A percentile compares a stretch with the other conserved stretches of the same genome.
Conservation (phyloP, 2,888 invertebrate genomes). For the Rhagium mordax region DNA sequence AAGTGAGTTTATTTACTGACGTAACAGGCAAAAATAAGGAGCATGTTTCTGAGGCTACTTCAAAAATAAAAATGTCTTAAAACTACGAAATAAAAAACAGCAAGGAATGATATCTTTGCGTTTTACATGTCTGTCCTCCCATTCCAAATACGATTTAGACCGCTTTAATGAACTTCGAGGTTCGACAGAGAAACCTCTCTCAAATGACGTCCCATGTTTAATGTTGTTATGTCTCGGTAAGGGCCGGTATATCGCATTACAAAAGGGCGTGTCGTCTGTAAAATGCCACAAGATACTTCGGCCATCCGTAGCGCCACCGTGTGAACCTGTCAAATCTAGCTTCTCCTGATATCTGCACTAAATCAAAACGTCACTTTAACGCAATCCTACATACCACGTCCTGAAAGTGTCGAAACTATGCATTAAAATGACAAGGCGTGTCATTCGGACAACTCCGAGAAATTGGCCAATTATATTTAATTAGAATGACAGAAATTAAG, state of each 20-base stretch:
- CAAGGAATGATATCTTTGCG: too few species aligned
- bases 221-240: neutral
- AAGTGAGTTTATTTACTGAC: too few species aligned
- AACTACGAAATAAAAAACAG: too few species aligned
- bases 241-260: conserved; percentile 15
- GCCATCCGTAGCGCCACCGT: conserved; percentile 47
- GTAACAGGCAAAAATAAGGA: too few species aligned
- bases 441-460: conserved; percentile 38
- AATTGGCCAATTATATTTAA: conserved; percentile 46
- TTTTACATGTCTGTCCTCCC: too few species aligned
- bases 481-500: neutral
- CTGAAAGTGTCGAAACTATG: conserved; percentile 38
- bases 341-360: conserved; percentile 28
- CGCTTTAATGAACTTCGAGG: neutral
- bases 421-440: conserved; percentile 35
- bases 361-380: conserved; percentile 46
- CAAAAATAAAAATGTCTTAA: too few species aligned
- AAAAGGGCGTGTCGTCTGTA: conserved; percentile 10
- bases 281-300: conserved; percentile 19
- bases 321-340: conserved; percentile 47
- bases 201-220: neutral
- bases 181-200: neutral
- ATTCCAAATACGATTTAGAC: too few species aligned
- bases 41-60: too few species aligned
- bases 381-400: conserved; percentile 37